phyloP scores from a whole-genome alignment of 2,113 vertebrate species.

The Rhinoptilus africanus region DNA sequence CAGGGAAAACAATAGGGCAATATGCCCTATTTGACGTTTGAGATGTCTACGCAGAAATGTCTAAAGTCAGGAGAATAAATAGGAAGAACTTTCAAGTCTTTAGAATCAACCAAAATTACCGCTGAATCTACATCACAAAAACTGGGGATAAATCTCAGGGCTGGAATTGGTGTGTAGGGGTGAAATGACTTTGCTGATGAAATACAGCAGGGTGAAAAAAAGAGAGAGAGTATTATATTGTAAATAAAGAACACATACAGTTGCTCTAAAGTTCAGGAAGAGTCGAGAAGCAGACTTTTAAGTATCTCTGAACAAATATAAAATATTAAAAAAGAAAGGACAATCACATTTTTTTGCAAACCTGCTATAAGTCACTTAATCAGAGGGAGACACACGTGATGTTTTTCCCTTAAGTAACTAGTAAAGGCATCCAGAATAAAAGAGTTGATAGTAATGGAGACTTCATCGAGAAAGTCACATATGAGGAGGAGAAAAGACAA shows the following conservation, averaged over 20 bases:
- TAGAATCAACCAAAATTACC: not conserved
- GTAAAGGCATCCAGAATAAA: not conserved
- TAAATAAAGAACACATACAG: not conserved
- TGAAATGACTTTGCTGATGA: not conserved
- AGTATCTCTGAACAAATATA: not conserved
- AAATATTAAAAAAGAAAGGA: not conserved
- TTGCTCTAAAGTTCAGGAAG: not conserved
- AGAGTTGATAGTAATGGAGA: not conserved
- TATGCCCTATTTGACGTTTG: not conserved
- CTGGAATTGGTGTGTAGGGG: not conserved
- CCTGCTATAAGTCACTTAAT: not conserved
- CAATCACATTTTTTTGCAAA: not conserved
- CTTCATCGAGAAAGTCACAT: not conserved
- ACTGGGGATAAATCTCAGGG: not conserved
- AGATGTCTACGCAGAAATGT: not conserved
- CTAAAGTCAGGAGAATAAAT: not conserved
- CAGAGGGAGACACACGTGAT: not conserved
- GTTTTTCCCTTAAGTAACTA: not conserved
- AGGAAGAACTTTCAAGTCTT: not conserved
- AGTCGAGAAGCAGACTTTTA: not conserved
- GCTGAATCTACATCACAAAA: not conserved
- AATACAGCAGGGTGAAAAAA: not conserved
- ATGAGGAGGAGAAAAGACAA: fast-evolving
- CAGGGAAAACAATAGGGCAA: not conserved
- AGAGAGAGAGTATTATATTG: not conserved